Percentiles rank a stretch among this genome's conserved stretches.
These are phyloP conservation scores for Nemurella pictetii DNA, from an alignment of 2,888 invertebrate species.

Conservation along the genomic window DNA sequence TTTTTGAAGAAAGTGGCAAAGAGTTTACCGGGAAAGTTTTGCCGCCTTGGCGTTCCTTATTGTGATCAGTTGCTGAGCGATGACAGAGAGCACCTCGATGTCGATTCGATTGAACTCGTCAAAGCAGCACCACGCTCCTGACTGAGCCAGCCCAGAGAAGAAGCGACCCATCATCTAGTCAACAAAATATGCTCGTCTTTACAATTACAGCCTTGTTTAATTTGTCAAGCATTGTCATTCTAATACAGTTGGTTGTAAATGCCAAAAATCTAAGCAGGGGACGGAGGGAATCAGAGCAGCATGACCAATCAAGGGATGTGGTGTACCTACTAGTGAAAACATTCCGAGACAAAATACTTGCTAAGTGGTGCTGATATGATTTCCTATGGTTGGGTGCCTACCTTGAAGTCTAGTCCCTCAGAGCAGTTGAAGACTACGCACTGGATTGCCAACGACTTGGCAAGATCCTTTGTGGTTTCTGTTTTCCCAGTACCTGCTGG, in stretches of 20 bases:
- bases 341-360: no score
- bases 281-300: no score
- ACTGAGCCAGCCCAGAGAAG: constrained; percentile 86
- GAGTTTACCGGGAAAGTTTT: constrained; percentile 56
- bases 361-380: no score
- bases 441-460: constrained; percentile 84
- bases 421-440: constrained; percentile 93
- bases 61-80: constrained; percentile 86
- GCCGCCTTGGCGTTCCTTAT: constrained; percentile 83
- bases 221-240: no score
- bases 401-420: constrained; percentile 68
- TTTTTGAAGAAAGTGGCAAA: background rate
- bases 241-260: no score
- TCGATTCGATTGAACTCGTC: constrained; percentile 91
- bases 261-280: no score
- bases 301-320: no score
- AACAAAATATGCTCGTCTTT: no score
- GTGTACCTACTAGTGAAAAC: no score
- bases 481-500: constrained; percentile 90
- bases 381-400: no score
- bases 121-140: constrained; percentile 91
- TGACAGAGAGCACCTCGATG: constrained; percentile 86
- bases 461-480: constrained; percentile 87
- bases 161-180: constrained; percentile 87
- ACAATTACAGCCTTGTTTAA: no score